A percentile compares a stretch with the other conserved stretches of the same genome.
Evolutionary conservation across 2,797 vertebrate genomes (phyloP).

Genomic region (Phyllotis vaccarum): DNA sequence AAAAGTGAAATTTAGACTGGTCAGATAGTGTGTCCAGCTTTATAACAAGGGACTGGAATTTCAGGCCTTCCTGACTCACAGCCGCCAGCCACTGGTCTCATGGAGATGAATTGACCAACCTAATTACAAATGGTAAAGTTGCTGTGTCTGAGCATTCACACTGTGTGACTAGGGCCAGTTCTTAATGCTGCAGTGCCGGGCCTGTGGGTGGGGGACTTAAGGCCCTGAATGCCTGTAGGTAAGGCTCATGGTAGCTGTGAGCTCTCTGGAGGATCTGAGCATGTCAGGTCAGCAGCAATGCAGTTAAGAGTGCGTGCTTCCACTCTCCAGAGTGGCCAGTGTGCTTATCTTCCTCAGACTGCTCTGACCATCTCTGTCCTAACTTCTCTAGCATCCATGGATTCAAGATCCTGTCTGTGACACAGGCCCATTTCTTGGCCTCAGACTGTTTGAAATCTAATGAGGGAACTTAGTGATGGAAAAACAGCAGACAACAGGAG

Average conservation of each 20-base stretch:
- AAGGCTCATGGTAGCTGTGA: not conserved
- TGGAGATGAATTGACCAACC: not conserved
- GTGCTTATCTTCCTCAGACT: not conserved
- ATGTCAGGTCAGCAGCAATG: not conserved
- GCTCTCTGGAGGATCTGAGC: not conserved
- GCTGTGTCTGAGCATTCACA: not conserved
- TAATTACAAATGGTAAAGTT: not conserved
- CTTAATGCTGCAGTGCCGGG: not conserved
- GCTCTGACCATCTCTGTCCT: not conserved
- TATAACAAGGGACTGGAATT: not conserved
- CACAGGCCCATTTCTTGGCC: not conserved
- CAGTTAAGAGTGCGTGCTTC: not conserved
- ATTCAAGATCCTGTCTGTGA: not conserved
- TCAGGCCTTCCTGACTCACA: not conserved
- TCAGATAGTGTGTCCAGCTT: not conserved
- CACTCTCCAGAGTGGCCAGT: not conserved
- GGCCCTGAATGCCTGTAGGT: not conserved
- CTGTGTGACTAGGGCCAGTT: not conserved
- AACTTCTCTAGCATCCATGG: not conserved
- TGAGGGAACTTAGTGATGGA: not conserved
- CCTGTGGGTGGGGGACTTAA: not conserved
- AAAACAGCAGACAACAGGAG: not conserved
- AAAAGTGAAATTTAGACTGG: slow-evolving; percentile 5
- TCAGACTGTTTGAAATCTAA: not conserved
- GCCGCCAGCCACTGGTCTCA: not conserved